Conservation (phyloP, 2,888 invertebrate genomes). For the Labia minor region DNA sequence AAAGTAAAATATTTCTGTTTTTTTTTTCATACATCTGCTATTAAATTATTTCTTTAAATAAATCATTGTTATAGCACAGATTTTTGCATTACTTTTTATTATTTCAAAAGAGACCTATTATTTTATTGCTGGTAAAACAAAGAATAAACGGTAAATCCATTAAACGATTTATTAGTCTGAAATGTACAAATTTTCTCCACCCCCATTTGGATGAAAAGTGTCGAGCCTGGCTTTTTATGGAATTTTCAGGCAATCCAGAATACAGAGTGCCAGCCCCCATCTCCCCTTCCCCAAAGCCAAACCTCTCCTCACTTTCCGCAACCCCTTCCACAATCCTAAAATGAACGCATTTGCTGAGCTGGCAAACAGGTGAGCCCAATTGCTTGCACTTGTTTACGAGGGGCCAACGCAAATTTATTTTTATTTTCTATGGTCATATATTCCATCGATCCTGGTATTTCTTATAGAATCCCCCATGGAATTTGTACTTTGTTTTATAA, state of each 20-base stretch:
- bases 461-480: neutral
- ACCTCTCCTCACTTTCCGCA: too few relatives aligned
- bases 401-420: conserved; percentile 13
- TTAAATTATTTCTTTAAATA: too few relatives aligned
- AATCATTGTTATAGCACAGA: too few relatives aligned
- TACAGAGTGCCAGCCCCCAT: neutral
- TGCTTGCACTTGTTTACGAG: conserved; percentile 3
- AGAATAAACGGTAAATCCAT: neutral
- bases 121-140: conserved; percentile 1
- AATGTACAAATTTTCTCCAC: neutral
- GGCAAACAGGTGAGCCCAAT: conserved; percentile 8
- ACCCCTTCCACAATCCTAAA: neutral
- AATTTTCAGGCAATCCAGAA: neutral
- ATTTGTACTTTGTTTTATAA: neutral
- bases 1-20: too few relatives aligned
- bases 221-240: neutral
- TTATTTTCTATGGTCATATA: conserved; percentile 1
- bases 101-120: neutral
- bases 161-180: neutral
- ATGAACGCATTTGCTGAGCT: neutral
- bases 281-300: neutral
- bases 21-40: too few relatives aligned
- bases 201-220: neutral
- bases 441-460: neutral
- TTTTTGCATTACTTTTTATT: neutral